phyloP scores from a whole-genome alignment of 2,797 vertebrate species.

The Dromococcyx pavoninus region DNA sequence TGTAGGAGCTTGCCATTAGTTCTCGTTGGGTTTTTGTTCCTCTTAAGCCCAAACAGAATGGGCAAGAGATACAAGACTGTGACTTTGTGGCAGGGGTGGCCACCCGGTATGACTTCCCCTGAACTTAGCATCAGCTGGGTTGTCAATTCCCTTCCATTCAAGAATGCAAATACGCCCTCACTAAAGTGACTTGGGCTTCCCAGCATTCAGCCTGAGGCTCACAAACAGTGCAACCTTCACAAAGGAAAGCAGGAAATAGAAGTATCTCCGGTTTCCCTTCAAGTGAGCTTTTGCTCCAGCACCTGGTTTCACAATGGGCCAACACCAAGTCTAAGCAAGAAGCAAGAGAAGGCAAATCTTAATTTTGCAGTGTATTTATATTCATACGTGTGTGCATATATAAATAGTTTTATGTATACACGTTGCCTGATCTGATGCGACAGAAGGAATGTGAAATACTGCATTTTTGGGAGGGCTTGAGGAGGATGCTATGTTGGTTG shows the following conservation, averaged over 20 bases:
- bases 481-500: background rate
- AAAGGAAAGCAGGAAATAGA: background rate
- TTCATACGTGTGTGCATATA: background rate
- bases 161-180: background rate
- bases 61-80: background rate
- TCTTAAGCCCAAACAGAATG: background rate
- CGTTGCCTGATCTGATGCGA: background rate
- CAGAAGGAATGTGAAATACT: background rate
- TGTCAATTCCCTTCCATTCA: background rate
- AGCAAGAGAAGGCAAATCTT: background rate
- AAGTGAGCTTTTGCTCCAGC: background rate
- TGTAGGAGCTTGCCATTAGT: background rate
- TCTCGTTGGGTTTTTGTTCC: background rate
- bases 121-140: background rate
- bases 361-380: background rate
- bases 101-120: background rate
- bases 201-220: background rate
- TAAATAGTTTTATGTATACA: background rate
- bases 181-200: rapidly evolving
- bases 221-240: rapidly evolving
- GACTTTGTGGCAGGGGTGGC: background rate
- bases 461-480: background rate
- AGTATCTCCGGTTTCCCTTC: background rate
- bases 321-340: background rate
- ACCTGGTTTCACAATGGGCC: background rate